These are phyloP conservation scores for Sigmodon hispidus DNA, from an alignment of 2,113 vertebrate species.

Conservation along the genomic window DNA sequence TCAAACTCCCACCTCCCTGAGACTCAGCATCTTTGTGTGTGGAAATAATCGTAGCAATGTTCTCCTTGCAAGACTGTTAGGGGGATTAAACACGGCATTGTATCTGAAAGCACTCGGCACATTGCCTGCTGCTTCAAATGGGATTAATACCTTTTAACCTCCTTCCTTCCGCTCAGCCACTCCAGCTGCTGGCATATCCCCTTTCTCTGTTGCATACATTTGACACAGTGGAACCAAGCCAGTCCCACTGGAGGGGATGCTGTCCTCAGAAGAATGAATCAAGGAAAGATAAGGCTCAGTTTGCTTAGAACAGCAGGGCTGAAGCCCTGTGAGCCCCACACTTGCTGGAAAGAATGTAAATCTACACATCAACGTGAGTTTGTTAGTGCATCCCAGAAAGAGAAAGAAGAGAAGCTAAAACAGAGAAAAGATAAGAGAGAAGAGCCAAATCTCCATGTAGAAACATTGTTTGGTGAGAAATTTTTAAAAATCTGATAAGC, in stretches of 20 bases:
- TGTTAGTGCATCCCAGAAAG: not conserved
- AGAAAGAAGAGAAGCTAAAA: not conserved
- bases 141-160: conserved; percentile 76
- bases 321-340: not conserved
- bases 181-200: conserved; percentile 76
- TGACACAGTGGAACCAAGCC: conserved; percentile 73
- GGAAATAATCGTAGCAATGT: conserved; percentile 38
- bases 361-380: not conserved
- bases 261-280: not conserved
- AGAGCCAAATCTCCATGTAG: not conserved
- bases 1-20: not conserved
- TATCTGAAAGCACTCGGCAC: conserved; percentile 72
- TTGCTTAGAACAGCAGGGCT: not conserved
- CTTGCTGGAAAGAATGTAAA: not conserved
- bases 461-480: not conserved
- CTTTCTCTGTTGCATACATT: conserved; percentile 74
- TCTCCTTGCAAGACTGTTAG: conserved; percentile 15
- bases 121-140: conserved; percentile 72
- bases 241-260: conserved; percentile 34
- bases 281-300: conserved; percentile 7
- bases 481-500: not conserved
- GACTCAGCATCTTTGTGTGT: conserved; percentile 22
- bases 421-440: not conserved
- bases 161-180: conserved; percentile 78
- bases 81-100: conserved; percentile 67